Conservation (phyloP, 2,888 invertebrate species). For the Spicauda simplicius region DNA sequence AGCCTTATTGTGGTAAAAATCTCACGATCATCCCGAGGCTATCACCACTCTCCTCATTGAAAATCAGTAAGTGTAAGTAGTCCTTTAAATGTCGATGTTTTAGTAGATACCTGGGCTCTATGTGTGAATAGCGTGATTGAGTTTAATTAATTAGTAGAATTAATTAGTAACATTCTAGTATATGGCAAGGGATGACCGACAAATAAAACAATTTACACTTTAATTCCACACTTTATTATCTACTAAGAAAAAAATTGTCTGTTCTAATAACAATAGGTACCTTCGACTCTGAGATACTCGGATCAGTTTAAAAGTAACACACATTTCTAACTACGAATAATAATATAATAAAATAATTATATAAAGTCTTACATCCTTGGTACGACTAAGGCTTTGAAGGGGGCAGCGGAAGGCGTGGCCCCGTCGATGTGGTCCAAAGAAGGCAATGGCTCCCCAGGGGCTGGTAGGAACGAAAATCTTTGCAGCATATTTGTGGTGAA, state of each 20-base stretch:
- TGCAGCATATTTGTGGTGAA: slow-evolving; percentile 90
- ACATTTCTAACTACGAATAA: slow-evolving; percentile 7
- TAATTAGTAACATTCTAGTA: too few relatives aligned
- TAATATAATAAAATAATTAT: slow-evolving; percentile 1
- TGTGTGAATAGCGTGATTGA: too few relatives aligned
- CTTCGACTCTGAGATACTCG: slow-evolving; percentile 27
- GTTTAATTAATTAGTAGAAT: too few relatives aligned
- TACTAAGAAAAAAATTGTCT: not conserved
- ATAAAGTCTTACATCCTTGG: slow-evolving; percentile 62
- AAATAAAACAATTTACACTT: not conserved
- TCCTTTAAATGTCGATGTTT: too few relatives aligned
- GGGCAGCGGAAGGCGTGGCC: slow-evolving; percentile 90
- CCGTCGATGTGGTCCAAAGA: slow-evolving; percentile 89
- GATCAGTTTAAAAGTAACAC: slow-evolving; percentile 7
- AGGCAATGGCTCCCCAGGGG: slow-evolving; percentile 87
- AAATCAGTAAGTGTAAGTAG: too few relatives aligned
- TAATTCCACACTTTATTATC: slow-evolving; percentile 15
- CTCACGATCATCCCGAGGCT: too few relatives aligned
- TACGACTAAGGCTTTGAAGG: slow-evolving; percentile 88
- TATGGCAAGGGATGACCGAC: not conserved
- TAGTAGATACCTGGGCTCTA: too few relatives aligned
- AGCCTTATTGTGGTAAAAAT: too few relatives aligned
- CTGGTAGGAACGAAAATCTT: slow-evolving; percentile 87
- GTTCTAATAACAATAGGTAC: slow-evolving; percentile 29
- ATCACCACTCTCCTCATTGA: too few relatives aligned